Percentiles rank a stretch among this genome's conserved stretches.
Evolutionary conservation across 1,140 invertebrate genomes (phyloP).

Genomic region (Nilaparvata lugens): DNA sequence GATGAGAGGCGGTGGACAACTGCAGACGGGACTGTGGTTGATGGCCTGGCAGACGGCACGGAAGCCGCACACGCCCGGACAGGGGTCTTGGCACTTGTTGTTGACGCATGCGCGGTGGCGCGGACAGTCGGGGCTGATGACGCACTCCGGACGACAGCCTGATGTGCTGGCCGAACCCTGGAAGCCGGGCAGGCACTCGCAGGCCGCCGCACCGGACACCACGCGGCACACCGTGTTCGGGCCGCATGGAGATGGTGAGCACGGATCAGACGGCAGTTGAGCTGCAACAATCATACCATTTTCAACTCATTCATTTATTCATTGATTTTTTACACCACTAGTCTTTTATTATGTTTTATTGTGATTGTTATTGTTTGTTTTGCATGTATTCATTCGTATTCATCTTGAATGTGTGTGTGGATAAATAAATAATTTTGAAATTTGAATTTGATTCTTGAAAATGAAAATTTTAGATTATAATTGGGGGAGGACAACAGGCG

Average conservation of each 20-base stretch:
- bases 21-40: slow-evolving; percentile 72
- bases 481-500: no score
- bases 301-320: no score
- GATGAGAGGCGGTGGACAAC: slow-evolving; percentile 54
- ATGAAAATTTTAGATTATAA: no score
- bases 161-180: slow-evolving; percentile 43
- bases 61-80: slow-evolving; percentile 58
- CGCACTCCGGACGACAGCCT: slow-evolving; percentile 63
- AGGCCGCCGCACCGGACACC: slow-evolving; percentile 49
- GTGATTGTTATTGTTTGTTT: no score
- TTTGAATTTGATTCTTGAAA: no score
- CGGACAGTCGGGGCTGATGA: slow-evolving; percentile 62
- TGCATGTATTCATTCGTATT: no score
- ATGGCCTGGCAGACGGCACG: slow-evolving; percentile 56
- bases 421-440: no score
- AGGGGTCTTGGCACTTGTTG: slow-evolving; percentile 64
- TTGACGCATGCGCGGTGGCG: slow-evolving; percentile 62
- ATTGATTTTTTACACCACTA: no score
- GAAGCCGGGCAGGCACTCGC: slow-evolving; percentile 59
- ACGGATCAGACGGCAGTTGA: slow-evolving; percentile 41
- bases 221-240: slow-evolving; percentile 58
- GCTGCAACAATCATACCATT: no score
- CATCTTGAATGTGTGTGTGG: no score
- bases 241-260: slow-evolving; percentile 62
- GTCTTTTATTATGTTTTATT: no score